These are phyloP conservation scores for Cynocephalus volans DNA, from an alignment of 2,113 vertebrate genomes.

Conservation along the genomic window DNA sequence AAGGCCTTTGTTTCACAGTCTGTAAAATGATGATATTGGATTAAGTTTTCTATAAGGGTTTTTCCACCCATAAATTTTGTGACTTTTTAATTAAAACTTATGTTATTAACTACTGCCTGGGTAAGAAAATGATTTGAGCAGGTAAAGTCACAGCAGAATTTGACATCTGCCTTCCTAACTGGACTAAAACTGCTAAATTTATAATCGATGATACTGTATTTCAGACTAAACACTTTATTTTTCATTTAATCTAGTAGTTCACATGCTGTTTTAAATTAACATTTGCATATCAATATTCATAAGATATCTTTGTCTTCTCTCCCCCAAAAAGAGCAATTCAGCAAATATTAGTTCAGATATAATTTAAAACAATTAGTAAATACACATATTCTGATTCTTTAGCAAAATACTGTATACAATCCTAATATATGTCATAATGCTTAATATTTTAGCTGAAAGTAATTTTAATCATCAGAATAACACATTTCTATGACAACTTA, in stretches of 20 bases:
- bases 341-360: slow-evolving; percentile 37
- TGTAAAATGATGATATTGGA: neutral
- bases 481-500: neutral
- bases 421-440: neutral
- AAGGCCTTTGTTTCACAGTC: neutral
- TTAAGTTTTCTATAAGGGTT: neutral
- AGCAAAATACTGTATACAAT: neutral
- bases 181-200: neutral
- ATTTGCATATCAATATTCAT: slow-evolving; percentile 66
- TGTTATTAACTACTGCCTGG: neutral
- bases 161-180: neutral
- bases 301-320: neutral
- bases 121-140: neutral
- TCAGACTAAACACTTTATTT: slow-evolving; percentile 18
- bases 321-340: neutral
- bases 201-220: slow-evolving; percentile 2
- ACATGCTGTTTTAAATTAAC: slow-evolving; percentile 62
- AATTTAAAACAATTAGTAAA: slow-evolving; percentile 48
- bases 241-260: slow-evolving; percentile 7
- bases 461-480: slow-evolving; percentile 18
- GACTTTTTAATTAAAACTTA: slow-evolving; percentile 27
- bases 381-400: neutral
- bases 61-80: neutral
- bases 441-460: neutral
- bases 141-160: neutral